Evolutionary conservation across 2,797 vertebrate species (phyloP), one percentile per base, ranked within the genome.

Genomic region (Falco cherrug): DNA sequence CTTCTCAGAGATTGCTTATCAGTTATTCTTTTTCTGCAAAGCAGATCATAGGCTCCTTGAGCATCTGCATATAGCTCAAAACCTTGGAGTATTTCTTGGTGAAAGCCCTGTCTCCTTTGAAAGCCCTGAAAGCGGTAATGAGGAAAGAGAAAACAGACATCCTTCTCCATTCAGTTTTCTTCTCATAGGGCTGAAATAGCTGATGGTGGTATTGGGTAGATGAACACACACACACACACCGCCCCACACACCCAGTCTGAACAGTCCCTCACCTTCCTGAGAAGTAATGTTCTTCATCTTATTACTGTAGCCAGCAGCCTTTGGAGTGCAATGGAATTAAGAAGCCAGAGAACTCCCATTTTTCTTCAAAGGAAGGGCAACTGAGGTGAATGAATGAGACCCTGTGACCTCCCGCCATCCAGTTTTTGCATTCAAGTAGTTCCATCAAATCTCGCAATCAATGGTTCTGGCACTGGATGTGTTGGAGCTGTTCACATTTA

Each of bases 321-420:
- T 41, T 71, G 45, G 74, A 39, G 45, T 79, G 29, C 33, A 19
- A 9, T 8, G 21, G 63, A 51, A 68, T 91, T 74, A 70, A 57
- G 88, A 67, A 83, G 37, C 10, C 41, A 26, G 17, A 78, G 50
- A 64, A 89, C 25, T 95, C 41, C 41, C 9, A 31, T 13, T 87
- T 57, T 21, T 16, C 15, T 56, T 68, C 41, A 82, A 87, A 84
- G 67, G 63, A 78, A 50, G 31, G 56, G 26, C 63, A 60, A 25
- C 48, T 39, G 60, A 45, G 64, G 33, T 56, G 68, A 31, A 76
- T 90, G 28, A 82, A 79, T 2, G 13, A 28, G 17, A 12, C 20
- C 11, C 11, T 2, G 0, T 26, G 56, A 89, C 64, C 41, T 79
- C 60, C 68, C 0, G 0, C 56, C 39, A 37, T 63, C 39, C 77